phyloP scores from a whole-genome alignment of 2,113 vertebrate species.

The Daboia siamensis region DNA sequence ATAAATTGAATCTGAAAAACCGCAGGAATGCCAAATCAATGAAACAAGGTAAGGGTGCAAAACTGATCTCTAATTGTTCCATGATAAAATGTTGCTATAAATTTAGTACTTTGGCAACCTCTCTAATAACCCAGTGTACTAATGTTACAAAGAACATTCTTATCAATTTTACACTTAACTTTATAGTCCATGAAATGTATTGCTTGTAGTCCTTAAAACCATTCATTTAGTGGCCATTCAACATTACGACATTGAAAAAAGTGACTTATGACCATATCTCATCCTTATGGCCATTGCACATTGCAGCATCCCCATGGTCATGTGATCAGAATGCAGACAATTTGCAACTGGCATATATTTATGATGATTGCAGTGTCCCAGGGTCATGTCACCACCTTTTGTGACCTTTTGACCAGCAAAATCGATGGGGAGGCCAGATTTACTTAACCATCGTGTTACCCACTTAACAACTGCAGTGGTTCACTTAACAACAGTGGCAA shows the following conservation, averaged over 20 bases:
- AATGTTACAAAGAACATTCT: conserved; percentile 33
- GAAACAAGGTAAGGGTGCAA: conserved; percentile 76
- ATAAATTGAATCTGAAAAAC: conserved; percentile 83
- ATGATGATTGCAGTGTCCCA: neutral
- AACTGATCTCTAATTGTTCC: conserved; percentile 51
- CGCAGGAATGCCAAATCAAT: conserved; percentile 82
- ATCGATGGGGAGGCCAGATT: neutral
- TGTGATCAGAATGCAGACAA: neutral
- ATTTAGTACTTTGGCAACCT: conserved; percentile 46
- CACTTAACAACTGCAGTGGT: too few species aligned
- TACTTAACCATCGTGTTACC: neutral
- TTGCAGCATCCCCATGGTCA: neutral
- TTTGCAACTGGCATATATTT: neutral
- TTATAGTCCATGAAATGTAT: neutral
- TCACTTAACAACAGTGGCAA: too few species aligned
- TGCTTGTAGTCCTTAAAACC: neutral
- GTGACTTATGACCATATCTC: neutral
- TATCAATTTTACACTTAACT: conserved; percentile 19
- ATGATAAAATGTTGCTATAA: conserved; percentile 49
- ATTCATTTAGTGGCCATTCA: neutral
- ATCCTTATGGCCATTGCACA: neutral
- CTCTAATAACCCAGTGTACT: conserved; percentile 43
- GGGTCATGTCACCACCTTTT: neutral
- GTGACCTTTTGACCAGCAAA: neutral
- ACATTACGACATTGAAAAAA: neutral